These are phyloP conservation scores for Aquatica leii DNA, from an alignment of 2,888 invertebrate genomes.

Conservation along the genomic window DNA sequence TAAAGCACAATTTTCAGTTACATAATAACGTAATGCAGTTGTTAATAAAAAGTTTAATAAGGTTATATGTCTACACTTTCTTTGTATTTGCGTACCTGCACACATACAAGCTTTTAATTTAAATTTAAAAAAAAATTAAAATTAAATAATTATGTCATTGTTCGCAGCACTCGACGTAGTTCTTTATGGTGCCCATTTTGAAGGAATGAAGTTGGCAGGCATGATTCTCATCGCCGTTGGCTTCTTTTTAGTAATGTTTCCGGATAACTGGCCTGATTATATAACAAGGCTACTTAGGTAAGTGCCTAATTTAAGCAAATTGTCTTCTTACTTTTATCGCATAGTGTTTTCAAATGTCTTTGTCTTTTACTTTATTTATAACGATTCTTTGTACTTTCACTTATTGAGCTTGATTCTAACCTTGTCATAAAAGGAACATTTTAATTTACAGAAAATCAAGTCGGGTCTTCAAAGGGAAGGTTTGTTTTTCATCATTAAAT, in stretches of 20 bases:
- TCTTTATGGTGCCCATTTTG: constrained; percentile 84
- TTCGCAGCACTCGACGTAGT: constrained; percentile 82
- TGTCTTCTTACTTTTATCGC: too few species aligned
- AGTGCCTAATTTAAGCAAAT: constrained; percentile 45
- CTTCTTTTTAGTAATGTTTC: constrained; percentile 93
- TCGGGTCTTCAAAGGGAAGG: constrained; percentile 61
- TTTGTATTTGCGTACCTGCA: too few species aligned
- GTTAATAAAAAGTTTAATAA: too few species aligned
- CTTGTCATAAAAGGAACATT: constrained; percentile 39
- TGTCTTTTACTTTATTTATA: not conserved
- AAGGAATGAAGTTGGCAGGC: constrained; percentile 95
- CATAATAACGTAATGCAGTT: too few species aligned
- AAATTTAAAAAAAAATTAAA: too few species aligned
- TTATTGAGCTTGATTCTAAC: not conserved
- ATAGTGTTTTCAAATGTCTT: not conserved
- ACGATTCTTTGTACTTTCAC: not conserved
- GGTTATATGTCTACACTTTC: too few species aligned
- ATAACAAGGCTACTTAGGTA: constrained; percentile 89
- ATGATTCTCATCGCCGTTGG: constrained; percentile 90
- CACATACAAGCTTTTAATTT: too few species aligned
- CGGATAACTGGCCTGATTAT: constrained; percentile 96
- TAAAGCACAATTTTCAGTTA: too few species aligned
- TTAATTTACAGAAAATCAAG: constrained; percentile 60
- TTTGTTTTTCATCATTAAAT: constrained; percentile 52
- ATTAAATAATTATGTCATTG: too few species aligned